A percentile compares a stretch with the other conserved stretches of the same genome.
phyloP scores from a whole-genome alignment of 2,888 invertebrate genomes.

The Synergus gifuensis region DNA sequence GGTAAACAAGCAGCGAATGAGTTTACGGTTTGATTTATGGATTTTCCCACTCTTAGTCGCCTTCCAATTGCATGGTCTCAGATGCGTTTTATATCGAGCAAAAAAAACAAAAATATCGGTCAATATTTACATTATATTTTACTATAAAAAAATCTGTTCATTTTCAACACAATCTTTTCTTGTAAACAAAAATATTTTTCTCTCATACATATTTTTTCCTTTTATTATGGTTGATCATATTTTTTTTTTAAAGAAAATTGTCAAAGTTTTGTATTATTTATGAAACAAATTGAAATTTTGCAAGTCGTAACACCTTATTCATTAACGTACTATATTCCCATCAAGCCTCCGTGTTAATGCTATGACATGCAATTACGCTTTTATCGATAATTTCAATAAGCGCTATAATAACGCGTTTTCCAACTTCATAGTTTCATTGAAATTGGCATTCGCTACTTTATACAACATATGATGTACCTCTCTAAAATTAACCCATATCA shows the following conservation, averaged over 20 bases:
- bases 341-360: neutral
- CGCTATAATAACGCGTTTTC: neutral
- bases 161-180: neutral
- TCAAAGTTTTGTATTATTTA: neutral
- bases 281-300: neutral
- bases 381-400: neutral
- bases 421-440: neutral
- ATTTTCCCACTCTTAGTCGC: slow-evolving; percentile 19
- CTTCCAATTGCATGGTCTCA: slow-evolving; percentile 26
- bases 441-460: neutral
- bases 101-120: neutral
- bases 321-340: neutral
- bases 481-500: neutral
- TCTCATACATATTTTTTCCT: neutral
- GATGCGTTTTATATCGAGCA: neutral
- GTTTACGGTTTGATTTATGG: slow-evolving; percentile 30
- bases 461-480: neutral
- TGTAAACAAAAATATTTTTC: neutral
- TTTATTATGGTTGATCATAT: too few species aligned
- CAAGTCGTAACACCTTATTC: neutral
- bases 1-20: slow-evolving; percentile 36
- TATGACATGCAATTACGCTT: neutral
- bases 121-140: neutral
- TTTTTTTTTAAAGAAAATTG: neutral
- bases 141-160: neutral